These are phyloP conservation scores for Blastomussa wellsi DNA, from an alignment of 92 coral and sea anemone species.

Conservation along the genomic window DNA sequence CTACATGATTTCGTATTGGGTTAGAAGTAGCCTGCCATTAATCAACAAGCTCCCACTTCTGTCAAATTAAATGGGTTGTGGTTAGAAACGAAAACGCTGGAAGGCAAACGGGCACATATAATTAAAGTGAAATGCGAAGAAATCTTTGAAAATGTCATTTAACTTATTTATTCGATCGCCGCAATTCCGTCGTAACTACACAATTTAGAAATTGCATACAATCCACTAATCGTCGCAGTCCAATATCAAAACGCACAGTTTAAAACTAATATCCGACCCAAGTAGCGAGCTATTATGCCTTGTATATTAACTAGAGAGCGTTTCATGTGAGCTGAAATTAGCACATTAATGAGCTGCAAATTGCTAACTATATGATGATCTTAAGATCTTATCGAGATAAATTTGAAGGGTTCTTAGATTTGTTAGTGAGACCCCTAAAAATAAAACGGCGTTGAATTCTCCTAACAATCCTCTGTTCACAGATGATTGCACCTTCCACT, in stretches of 20 bases:
- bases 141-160: background rate
- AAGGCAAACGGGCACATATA: background rate
- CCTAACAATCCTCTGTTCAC: background rate
- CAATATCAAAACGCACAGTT: constrained; percentile 1
- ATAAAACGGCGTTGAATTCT: background rate
- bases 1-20: constrained; percentile 6
- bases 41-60: constrained; percentile 2
- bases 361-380: background rate
- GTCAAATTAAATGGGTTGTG: background rate
- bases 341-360: constrained; percentile 34
- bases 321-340: background rate
- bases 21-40: background rate
- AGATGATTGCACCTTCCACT: constrained; percentile 15
- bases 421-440: constrained; percentile 7
- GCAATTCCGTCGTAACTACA: background rate
- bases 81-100: background rate
- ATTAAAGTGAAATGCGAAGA: background rate
- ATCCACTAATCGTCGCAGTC: background rate
- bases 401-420: background rate
- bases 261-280: constrained; percentile 4
- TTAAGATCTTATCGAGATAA: constrained; percentile 29
- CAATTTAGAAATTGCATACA: too few relatives aligned
- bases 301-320: constrained; percentile 17
- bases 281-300: constrained; percentile 7
- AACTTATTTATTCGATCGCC: background rate